Evolutionary conservation across 2,797 vertebrate genomes (phyloP).

Genomic region (Cynopterus sphinx): DNA sequence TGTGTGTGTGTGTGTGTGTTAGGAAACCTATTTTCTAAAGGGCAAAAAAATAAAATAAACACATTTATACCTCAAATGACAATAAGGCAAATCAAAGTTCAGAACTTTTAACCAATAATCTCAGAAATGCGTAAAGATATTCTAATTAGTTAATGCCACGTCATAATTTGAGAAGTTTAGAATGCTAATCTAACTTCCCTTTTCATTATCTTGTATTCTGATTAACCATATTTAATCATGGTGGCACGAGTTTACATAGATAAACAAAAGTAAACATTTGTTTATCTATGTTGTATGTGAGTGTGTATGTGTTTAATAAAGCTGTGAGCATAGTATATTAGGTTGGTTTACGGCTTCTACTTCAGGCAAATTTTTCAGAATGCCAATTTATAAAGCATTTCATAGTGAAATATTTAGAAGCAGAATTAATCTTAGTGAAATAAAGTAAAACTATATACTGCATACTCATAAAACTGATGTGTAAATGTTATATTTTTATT

Average conservation of each 20-base stretch:
- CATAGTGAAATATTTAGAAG: background rate
- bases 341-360: background rate
- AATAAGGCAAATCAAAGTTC: background rate
- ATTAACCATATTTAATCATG: background rate
- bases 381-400: background rate
- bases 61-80: background rate
- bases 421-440: background rate
- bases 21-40: background rate
- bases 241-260: background rate
- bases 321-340: background rate
- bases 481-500: background rate
- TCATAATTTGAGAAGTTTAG: background rate
- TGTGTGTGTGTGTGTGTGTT: background rate
- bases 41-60: background rate
- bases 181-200: background rate
- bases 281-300: background rate
- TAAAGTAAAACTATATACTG: background rate
- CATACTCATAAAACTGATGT: background rate
- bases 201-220: background rate
- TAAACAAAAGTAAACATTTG: background rate
- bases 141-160: background rate
- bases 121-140: background rate
- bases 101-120: background rate
- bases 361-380: background rate
- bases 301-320: background rate